phyloP scores from a whole-genome alignment of 2,113 vertebrate genomes.

The Serinus canaria region DNA sequence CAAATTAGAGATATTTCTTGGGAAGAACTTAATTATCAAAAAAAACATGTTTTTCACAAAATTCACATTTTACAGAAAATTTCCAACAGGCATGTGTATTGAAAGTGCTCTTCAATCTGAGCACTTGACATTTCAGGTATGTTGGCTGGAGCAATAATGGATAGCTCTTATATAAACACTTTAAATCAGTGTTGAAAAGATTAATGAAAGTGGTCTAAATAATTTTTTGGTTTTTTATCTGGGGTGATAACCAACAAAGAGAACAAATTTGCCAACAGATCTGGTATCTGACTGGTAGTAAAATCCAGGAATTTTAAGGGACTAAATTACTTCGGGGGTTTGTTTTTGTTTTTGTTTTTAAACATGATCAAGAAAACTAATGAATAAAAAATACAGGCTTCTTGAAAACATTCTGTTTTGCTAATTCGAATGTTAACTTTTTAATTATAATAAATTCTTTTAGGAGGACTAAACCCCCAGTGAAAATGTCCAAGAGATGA shows the following conservation, averaged over 20 bases:
- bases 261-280: background rate
- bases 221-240: background rate
- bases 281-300: background rate
- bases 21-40: background rate
- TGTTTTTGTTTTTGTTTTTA: too few relatives aligned
- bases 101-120: background rate
- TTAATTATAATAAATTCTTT: background rate
- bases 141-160: background rate
- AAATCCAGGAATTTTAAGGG: background rate
- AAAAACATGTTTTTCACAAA: background rate
- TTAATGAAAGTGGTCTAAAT: background rate
- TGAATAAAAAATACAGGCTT: background rate
- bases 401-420: background rate
- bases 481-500: background rate
- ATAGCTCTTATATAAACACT: background rate
- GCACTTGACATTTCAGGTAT: background rate
- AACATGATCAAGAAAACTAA: background rate
- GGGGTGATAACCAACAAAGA: background rate
- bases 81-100: background rate
- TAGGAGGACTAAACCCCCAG: background rate
- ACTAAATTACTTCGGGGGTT: fast-evolving
- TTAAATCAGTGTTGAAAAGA: background rate
- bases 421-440: background rate
- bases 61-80: background rate
- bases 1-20: background rate